Evolutionary conservation across 2,797 vertebrate genomes (phyloP), one percentile per base, ranked within the genome.

Genomic region (Notolepis coatsorum): DNA sequence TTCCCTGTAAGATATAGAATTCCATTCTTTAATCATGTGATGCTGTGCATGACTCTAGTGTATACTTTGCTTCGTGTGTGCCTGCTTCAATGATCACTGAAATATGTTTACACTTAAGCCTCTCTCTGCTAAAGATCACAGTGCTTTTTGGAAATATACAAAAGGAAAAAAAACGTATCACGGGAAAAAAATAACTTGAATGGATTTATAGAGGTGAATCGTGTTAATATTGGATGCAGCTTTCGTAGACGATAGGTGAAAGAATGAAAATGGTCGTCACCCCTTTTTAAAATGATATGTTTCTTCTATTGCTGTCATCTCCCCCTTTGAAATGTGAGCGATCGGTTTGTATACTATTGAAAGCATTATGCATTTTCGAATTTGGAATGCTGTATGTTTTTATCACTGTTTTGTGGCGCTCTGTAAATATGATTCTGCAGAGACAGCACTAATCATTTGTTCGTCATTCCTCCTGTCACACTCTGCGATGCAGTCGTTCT

Each of bases 11-110:
- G 42, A 61, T 68, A 39, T n/a, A 55, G 42, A 55, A 55, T 30
- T 52, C 62, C 77, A 41, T 47, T 61, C 77, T 81, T n/a, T 88
- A 70, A 77, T 59, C 73, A 84, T 73, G 79, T 80, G 74, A 82
- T 61, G 79, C 84, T 83, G 78, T 90, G 90, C 89, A 90, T 90
- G 90, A 85, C 71, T 82, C 82, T 75, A 51, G 63, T 84, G 76
- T 85, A 67, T 82, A 70, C 71, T 79, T 77, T 76, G 83, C 83
- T 90, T 88, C 87, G 67, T 87, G 78, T 83, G 88, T 87, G 88
- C 84, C 88, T 90, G 88, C 88, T 85, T 85, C 59, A 80, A 63
- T 49, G 70, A 79, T 81, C 86, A 87, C 85, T 80, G 68, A 81
- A 71, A 73, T 83, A 88, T 84, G 88, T 89, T 90, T 88, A 91